phyloP scores from a whole-genome alignment of 1,140 invertebrate genomes.

The Olivierus martensii region DNA sequence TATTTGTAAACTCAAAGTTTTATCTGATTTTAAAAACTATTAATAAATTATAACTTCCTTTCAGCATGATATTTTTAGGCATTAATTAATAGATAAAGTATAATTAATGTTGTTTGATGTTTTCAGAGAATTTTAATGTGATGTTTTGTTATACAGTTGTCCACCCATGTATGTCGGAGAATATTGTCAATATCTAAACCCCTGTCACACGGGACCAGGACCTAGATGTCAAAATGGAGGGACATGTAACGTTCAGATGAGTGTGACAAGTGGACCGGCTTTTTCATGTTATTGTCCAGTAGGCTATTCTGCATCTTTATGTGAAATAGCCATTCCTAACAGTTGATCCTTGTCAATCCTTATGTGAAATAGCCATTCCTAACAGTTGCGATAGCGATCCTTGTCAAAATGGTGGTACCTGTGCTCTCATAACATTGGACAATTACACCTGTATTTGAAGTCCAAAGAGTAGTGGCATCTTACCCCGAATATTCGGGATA shows the following conservation, averaged over 20 bases:
- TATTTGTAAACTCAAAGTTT: too few relatives aligned
- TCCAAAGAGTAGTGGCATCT: too few relatives aligned
- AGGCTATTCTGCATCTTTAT: conserved; percentile 67
- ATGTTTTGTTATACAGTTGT: conserved; percentile 78
- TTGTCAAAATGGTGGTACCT: conserved; percentile 77
- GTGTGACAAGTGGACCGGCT: conserved; percentile 41
- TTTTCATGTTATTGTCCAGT: conserved; percentile 75
- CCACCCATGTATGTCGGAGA: conserved; percentile 78
- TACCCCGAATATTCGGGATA: too few relatives aligned
- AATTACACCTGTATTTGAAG: conserved; percentile 73
- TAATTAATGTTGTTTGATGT: too few relatives aligned
- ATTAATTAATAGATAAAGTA: too few relatives aligned
- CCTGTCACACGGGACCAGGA: conserved; percentile 66
- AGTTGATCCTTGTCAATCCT: too few relatives aligned
- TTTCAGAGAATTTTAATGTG: too few relatives aligned
- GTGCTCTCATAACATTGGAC: conserved; percentile 51
- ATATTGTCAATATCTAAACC: conserved; percentile 84
- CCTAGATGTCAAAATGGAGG: conserved; percentile 74
- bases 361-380: too few relatives aligned
- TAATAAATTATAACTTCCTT: too few relatives aligned
- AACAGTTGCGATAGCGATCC: too few relatives aligned
- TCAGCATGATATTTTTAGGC: too few relatives aligned
- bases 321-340: conserved; percentile 43
- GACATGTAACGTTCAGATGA: conserved; percentile 70
- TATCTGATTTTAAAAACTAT: too few relatives aligned